Conservation (phyloP, 2,797 vertebrate species). For the Lepus oiostolus region DNA sequence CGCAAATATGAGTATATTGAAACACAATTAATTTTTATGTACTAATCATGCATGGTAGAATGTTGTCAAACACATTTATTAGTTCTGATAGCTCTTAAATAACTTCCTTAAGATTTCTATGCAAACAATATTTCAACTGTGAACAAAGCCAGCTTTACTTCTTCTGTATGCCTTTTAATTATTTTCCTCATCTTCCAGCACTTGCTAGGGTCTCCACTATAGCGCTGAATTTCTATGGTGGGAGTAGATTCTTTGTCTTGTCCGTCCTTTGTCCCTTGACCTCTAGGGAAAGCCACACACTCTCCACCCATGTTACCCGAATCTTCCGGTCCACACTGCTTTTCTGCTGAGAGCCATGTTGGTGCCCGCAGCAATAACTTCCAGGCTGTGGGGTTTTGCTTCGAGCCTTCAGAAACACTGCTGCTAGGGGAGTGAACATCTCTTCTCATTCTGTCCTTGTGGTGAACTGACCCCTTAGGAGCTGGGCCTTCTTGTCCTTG, state of each 20-base stretch:
- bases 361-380: background rate
- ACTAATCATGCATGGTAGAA: background rate
- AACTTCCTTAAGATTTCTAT: background rate
- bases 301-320: background rate
- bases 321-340: background rate
- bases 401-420: background rate
- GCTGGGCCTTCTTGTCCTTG: background rate
- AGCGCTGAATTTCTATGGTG: background rate
- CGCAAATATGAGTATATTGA: background rate
- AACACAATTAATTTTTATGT: slow-evolving; percentile 1
- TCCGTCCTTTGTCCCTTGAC: background rate
- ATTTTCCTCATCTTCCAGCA: background rate
- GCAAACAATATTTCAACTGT: background rate
- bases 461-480: background rate
- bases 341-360: background rate
- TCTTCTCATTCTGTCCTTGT: background rate
- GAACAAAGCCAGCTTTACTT: background rate
- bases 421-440: background rate
- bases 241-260: background rate
- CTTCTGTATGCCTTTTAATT: slow-evolving; percentile 22
- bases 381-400: background rate
- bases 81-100: background rate
- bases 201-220: background rate
- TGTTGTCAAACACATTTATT: slow-evolving; percentile 1
- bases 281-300: background rate